Percentiles rank a stretch among this genome's conserved stretches.
Evolutionary conservation across 2,888 invertebrate genomes (phyloP).

Genomic region (Ethmia dodecea): DNA sequence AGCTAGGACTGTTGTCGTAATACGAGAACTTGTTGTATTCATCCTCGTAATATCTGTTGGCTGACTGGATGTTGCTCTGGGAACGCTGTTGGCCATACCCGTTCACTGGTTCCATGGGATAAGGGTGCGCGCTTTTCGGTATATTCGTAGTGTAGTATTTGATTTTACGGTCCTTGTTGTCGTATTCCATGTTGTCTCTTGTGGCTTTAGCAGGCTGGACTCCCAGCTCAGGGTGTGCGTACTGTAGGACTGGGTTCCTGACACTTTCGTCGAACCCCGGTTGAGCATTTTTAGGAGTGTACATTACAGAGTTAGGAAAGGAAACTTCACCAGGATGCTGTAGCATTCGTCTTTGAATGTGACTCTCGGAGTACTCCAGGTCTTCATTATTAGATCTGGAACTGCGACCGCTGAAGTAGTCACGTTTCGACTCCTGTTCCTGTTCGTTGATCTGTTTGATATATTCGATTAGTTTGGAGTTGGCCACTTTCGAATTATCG

Average conservation of each 20-base stretch:
- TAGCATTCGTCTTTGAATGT: conserved; percentile 84
- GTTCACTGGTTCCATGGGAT: conserved; percentile 72
- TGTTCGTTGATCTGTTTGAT: conserved; percentile 82
- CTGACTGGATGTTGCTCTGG: conserved; percentile 55
- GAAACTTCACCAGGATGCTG: conserved; percentile 80
- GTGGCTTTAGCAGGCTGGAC: conserved; percentile 84
- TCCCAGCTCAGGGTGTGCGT: conserved; percentile 88
- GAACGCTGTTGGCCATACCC: conserved; percentile 62
- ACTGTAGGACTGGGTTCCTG: conserved; percentile 85
- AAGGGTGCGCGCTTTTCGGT: conserved; percentile 76
- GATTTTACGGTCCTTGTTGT: conserved; percentile 53
- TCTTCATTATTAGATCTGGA: conserved; percentile 67
- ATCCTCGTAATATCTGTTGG: conserved; percentile 67
- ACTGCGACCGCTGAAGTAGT: conserved; percentile 76
- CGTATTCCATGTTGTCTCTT: conserved; percentile 50
- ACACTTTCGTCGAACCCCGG: conserved; percentile 83
- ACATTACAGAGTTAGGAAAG: conserved; percentile 82
- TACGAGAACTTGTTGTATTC: conserved; percentile 74
- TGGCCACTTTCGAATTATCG: conserved; percentile 77
- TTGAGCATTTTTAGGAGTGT: conserved; percentile 79
- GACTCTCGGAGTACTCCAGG: conserved; percentile 69
- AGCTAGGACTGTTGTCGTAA: conserved; percentile 68
- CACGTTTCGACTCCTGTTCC: conserved; percentile 79
- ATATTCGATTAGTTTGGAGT: conserved; percentile 80
- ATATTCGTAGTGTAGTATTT: conserved; percentile 72